Percentiles rank a stretch among this genome's conserved stretches.
Conservation (phyloP, 2,797 vertebrate genomes). For the Enteromius argenteus region DNA sequence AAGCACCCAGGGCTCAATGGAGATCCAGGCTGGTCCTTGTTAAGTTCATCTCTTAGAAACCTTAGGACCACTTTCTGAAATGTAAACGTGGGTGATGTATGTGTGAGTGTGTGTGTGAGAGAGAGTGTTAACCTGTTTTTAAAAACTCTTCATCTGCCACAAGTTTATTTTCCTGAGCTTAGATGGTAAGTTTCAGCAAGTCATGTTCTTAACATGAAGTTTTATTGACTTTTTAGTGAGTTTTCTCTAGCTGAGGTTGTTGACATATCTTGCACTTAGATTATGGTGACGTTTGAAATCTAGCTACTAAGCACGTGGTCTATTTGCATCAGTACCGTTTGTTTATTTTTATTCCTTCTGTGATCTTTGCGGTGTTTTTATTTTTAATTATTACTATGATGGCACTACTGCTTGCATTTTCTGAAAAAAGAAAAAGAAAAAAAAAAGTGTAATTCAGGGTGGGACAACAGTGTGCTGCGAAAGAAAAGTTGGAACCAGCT, state of each 20-base stretch:
- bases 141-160: slow-evolving; percentile 67
- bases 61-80: slow-evolving; percentile 77
- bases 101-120: slow-evolving; percentile 31
- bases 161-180: slow-evolving; percentile 58
- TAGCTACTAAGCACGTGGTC: slow-evolving; percentile 72
- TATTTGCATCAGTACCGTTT: slow-evolving; percentile 66
- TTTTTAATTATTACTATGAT: slow-evolving; percentile 36
- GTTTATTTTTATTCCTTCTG: slow-evolving; percentile 50
- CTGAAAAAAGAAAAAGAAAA: not conserved
- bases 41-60: slow-evolving; percentile 71
- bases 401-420: slow-evolving; percentile 53
- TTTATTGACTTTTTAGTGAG: slow-evolving; percentile 56
- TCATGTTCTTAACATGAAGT: slow-evolving; percentile 45
- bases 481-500: slow-evolving; percentile 17
- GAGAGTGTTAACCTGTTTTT: slow-evolving; percentile 53
- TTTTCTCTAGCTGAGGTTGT: slow-evolving; percentile 67
- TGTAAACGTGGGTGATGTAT: slow-evolving; percentile 32
- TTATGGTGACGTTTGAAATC: slow-evolving; percentile 69
- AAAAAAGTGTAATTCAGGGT: slow-evolving; percentile 30
- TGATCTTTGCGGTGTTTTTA: slow-evolving; percentile 62
- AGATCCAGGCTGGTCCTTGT: slow-evolving; percentile 80
- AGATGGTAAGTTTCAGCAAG: slow-evolving; percentile 60
- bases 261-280: slow-evolving; percentile 76
- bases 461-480: slow-evolving; percentile 11
- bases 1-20: slow-evolving; percentile 72